Percentiles rank a stretch among this genome's conserved stretches.
Evolutionary conservation across 2,797 vertebrate genomes (phyloP).

Genomic region (Muraenolepis orangiensis): DNA sequence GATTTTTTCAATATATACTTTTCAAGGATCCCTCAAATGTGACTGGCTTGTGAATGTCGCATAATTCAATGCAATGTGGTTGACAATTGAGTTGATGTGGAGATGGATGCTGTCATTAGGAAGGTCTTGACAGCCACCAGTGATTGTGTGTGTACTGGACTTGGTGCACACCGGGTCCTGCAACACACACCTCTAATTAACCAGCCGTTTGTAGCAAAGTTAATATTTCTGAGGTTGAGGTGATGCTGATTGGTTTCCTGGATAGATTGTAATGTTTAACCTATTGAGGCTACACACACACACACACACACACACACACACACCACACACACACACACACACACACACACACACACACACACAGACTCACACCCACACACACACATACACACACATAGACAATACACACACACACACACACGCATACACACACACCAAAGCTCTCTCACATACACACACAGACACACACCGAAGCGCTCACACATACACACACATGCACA

Average conservation of each 20-base stretch:
- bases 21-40: too few relatives aligned
- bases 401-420: constrained; percentile 39
- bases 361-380: constrained; percentile 2
- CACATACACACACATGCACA: constrained; percentile 3
- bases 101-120: constrained; percentile 40
- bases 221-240: constrained; percentile 70
- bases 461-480: constrained; percentile 2
- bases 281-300: constrained; percentile 32
- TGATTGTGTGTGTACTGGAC: constrained; percentile 29
- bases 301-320: constrained; percentile 9
- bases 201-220: constrained; percentile 59
- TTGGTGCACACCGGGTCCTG: constrained; percentile 9
- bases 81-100: constrained; percentile 22
- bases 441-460: constrained; percentile 31
- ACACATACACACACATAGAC: constrained; percentile 17
- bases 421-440: constrained; percentile 20
- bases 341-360: constrained; percentile 11
- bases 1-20: too few relatives aligned
- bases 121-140: constrained; percentile 30
- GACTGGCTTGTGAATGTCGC: background rate
- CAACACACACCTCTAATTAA: constrained; percentile 57
- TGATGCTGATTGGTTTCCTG: constrained; percentile 68
- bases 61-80: constrained; percentile 27
- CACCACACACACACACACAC: constrained; percentile 9
- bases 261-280: constrained; percentile 70